Evolutionary conservation across 2,888 invertebrate genomes (phyloP).

Genomic region (Drosophila histrio): DNA sequence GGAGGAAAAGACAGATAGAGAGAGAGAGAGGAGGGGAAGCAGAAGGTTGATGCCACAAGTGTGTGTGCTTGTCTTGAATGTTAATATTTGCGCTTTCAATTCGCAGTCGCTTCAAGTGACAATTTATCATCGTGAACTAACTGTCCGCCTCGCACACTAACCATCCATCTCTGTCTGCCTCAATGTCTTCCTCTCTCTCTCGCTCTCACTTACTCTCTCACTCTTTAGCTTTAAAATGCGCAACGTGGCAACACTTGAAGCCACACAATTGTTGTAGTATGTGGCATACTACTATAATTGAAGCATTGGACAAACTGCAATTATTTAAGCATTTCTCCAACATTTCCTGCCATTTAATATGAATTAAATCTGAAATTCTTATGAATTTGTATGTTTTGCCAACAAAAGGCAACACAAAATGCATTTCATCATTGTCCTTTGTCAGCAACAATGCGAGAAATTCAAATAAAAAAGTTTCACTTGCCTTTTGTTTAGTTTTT

Average conservation of each 20-base stretch:
- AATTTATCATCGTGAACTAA: constrained; percentile 52
- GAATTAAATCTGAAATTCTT: constrained; percentile 71
- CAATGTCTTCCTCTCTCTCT: background rate
- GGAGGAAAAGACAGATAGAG: too few relatives aligned
- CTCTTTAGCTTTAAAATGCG: constrained; percentile 30
- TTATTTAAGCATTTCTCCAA: constrained; percentile 56
- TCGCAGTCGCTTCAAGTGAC: constrained; percentile 53
- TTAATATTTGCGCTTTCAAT: constrained; percentile 75
- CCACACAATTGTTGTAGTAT: constrained; percentile 33
- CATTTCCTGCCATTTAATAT: constrained; percentile 70
- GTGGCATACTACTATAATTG: constrained; percentile 39
- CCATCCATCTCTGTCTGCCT: background rate
- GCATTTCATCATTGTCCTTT: constrained; percentile 47
- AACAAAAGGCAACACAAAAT: constrained; percentile 43
- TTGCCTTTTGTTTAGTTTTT: constrained; percentile 21
- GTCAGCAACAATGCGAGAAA: constrained; percentile 51
- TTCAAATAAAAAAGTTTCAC: constrained; percentile 35
- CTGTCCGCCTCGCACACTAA: constrained; percentile 3
- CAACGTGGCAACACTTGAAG: constrained; percentile 20
- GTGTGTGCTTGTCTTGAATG: constrained; percentile 64
- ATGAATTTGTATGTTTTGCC: constrained; percentile 44
- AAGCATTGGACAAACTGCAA: constrained; percentile 49
- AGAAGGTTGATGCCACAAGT: constrained; percentile 54
- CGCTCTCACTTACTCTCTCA: background rate
- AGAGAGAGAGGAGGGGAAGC: too few relatives aligned